Evolutionary conservation across 1,140 invertebrate species (phyloP).

Genomic region (Cardiocondyla obscurior): DNA sequence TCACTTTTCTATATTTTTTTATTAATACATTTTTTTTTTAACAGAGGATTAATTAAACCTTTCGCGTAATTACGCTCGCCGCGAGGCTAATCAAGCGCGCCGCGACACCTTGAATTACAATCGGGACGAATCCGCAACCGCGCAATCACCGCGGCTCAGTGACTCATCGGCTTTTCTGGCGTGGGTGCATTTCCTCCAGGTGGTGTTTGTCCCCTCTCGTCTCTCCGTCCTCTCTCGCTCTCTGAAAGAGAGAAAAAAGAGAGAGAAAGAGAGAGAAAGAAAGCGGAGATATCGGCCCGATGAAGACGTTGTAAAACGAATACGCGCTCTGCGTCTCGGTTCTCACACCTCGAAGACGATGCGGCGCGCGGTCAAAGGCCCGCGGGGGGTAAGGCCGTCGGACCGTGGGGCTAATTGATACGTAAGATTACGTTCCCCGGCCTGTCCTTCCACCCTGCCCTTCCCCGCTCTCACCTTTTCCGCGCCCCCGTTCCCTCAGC

Average conservation of each 20-base stretch:
- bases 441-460: slow-evolving; percentile 54
- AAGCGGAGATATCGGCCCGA: slow-evolving; percentile 57
- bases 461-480: neutral
- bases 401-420: slow-evolving; percentile 84
- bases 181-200: slow-evolving; percentile 63
- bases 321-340: slow-evolving; percentile 72
- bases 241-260: neutral
- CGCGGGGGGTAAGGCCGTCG: slow-evolving; percentile 83
- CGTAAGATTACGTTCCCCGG: slow-evolving; percentile 82
- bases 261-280: neutral
- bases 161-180: slow-evolving; percentile 43
- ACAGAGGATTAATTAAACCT: neutral
- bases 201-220: slow-evolving; percentile 49
- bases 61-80: neutral
- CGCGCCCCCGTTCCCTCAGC: neutral
- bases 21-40: too few relatives aligned
- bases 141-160: neutral
- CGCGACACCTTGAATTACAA: neutral
- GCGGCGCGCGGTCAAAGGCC: slow-evolving; percentile 84
- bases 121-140: neutral
- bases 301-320: slow-evolving; percentile 79
- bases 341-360: slow-evolving; percentile 82
- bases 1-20: too few relatives aligned
- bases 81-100: neutral
- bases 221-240: neutral